These are phyloP conservation scores for Gymnodraco acuticeps DNA, from an alignment of 2,797 vertebrate genomes.

Conservation along the genomic window DNA sequence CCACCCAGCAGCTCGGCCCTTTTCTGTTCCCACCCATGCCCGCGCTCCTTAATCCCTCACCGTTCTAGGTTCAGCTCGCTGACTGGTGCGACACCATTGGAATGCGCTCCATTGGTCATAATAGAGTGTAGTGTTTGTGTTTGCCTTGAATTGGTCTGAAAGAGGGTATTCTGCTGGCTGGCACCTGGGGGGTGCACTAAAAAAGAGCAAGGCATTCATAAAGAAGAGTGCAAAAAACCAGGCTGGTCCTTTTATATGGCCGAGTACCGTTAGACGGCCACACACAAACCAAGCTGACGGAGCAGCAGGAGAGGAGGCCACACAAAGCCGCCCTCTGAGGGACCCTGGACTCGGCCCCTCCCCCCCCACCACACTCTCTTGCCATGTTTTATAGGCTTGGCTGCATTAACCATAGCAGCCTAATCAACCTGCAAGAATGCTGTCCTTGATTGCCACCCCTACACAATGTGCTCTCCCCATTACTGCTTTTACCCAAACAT, in stretches of 20 bases:
- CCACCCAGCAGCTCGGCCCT: slow-evolving; percentile 41
- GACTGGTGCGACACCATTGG: slow-evolving; percentile 73
- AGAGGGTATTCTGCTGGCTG: slow-evolving; percentile 79
- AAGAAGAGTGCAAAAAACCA: slow-evolving; percentile 82
- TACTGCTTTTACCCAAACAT: slow-evolving; percentile 71
- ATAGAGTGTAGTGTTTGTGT: slow-evolving; percentile 82
- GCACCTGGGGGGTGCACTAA: slow-evolving; percentile 79
- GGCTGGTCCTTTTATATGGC: slow-evolving; percentile 78
- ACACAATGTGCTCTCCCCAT: slow-evolving; percentile 66
- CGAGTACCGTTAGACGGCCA: slow-evolving; percentile 74
- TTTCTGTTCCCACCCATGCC: slow-evolving; percentile 62
- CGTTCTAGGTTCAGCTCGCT: slow-evolving; percentile 66
- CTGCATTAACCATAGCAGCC: slow-evolving; percentile 85
- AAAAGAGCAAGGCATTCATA: slow-evolving; percentile 85
- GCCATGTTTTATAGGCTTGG: slow-evolving; percentile 82
- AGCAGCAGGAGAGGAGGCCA: slow-evolving; percentile 81
- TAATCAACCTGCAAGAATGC: slow-evolving; percentile 85
- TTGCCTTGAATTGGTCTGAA: slow-evolving; percentile 81
- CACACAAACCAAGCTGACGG: slow-evolving; percentile 83
- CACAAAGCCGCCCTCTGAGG: slow-evolving; percentile 83
- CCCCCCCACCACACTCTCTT: slow-evolving; percentile 68
- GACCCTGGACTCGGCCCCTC: slow-evolving; percentile 61
- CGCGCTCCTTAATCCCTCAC: slow-evolving; percentile 69
- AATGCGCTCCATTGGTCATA: slow-evolving; percentile 80
- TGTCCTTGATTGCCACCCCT: slow-evolving; percentile 67